These are phyloP conservation scores for Ricordea florida DNA, from an alignment of 92 coral and sea anemone species.

Conservation along the genomic window DNA sequence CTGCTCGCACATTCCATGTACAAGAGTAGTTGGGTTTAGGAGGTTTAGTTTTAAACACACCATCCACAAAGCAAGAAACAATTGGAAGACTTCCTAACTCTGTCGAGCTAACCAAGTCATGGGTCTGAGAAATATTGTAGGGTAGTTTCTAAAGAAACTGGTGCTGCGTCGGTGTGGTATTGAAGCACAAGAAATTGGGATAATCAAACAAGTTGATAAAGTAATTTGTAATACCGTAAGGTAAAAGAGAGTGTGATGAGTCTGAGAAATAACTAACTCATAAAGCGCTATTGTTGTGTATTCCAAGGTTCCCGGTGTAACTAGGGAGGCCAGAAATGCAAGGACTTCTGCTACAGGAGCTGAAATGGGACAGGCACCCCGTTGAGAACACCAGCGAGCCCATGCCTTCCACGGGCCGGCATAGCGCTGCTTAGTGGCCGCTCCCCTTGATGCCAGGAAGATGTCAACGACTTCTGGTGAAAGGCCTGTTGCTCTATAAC, in stretches of 20 bases:
- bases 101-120: constrained; percentile 14
- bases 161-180: too few species aligned
- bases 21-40: too few species aligned
- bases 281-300: constrained; percentile 53
- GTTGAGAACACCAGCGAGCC: constrained; percentile 47
- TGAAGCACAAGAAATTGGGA: too few species aligned
- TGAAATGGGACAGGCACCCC: constrained; percentile 51
- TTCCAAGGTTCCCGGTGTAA: constrained; percentile 12
- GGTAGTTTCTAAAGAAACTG: too few species aligned
- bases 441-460: constrained; percentile 36
- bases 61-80: too few species aligned
- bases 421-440: constrained; percentile 40
- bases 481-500: constrained; percentile 63
- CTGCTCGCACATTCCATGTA: too few species aligned
- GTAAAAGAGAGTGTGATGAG: too few species aligned
- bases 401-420: constrained; percentile 58
- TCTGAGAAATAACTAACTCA: constrained; percentile 47
- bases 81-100: constrained; percentile 24
- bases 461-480: constrained; percentile 34
- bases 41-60: too few species aligned
- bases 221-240: too few species aligned
- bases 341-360: too few species aligned
- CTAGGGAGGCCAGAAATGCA: constrained; percentile 16
- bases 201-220: too few species aligned
- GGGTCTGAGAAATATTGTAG: too few species aligned